Evolutionary conservation across 2,888 invertebrate genomes (phyloP), one percentile per base, ranked within the genome.

Genomic region (Agrotis clavis): DNA sequence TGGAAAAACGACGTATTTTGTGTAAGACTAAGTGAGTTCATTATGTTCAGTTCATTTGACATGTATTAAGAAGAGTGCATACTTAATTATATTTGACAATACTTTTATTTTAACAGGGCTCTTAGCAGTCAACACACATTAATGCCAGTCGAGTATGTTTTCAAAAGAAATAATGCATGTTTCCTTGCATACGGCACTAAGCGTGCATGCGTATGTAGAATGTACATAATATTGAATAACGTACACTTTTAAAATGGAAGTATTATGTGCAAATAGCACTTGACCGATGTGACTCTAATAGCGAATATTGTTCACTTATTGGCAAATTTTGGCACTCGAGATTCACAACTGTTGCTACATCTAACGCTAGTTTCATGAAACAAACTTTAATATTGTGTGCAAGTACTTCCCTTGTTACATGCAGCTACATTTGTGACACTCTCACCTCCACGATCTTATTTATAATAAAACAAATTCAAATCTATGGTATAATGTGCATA

Each of bases 61-160:
- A 93, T 91, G 90, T 91, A 90, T 92, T 91, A 91, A 90, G 79
- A 88, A 87, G 94, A 92, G 93, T 95, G 94, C 94, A 94, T 93
- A 35, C 35, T 57, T 57, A 78, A 80, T 78, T 78, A 94, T 92
- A 94, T 94, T 94, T 96, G 94, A 96, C 93, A 90, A 92, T 91
- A 92, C 90, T 94, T 96, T 96, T 96, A 93, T 96, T 95, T 95
- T 95, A 93, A 96, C 96, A 96, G 96, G 96, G 96, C 96, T 96
- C 95, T 96, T 96, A 96, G 96, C 96, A 96, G 96, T 96, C 96
- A 96, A 95, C 96, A 96, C 95, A 95, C 96, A 95, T 95, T 96
- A 95, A 95, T 96, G 95, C 96, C 96, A 95, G 96, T 96, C 95
- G 96, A 96, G 96, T 96, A 96, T 96, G 96, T 96, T 93, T 92